phyloP scores from a whole-genome alignment of 2,888 invertebrate genomes.

The Aproaerema taeniolella region DNA sequence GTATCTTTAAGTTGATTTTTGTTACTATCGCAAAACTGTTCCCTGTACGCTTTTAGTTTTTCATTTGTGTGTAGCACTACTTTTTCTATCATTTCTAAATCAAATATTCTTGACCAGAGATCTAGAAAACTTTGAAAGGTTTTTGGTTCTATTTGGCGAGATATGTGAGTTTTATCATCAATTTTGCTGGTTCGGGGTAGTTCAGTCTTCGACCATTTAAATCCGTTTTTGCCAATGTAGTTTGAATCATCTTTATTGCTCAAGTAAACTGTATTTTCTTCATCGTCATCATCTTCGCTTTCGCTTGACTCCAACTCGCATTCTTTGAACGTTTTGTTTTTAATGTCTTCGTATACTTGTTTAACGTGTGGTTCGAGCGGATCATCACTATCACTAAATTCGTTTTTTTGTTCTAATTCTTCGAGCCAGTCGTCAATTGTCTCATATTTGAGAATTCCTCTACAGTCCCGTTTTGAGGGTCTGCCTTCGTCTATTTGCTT shows the following conservation, averaged over 20 bases:
- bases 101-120: conserved; percentile 1
- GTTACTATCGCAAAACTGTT: not conserved
- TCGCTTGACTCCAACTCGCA: not conserved
- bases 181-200: not conserved
- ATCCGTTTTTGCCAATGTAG: conserved; percentile 3
- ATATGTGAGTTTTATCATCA: not conserved
- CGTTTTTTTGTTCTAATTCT: conserved; percentile 2
- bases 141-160: not conserved
- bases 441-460: too few relatives aligned
- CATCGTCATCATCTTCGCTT: not conserved
- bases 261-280: not conserved
- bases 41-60: conserved; percentile 1
- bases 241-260: not conserved
- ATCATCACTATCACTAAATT: conserved; percentile 4
- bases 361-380: not conserved
- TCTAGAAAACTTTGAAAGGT: not conserved
- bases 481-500: too few relatives aligned
- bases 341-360: not conserved
- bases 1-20: conserved; percentile 1
- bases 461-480: too few relatives aligned
- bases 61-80: not conserved
- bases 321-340: not conserved
- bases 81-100: not conserved
- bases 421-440: too few relatives aligned
- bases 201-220: conserved; percentile 1